Conservation (phyloP, 2,888 invertebrate species). For the Luffia ferchaultella region DNA sequence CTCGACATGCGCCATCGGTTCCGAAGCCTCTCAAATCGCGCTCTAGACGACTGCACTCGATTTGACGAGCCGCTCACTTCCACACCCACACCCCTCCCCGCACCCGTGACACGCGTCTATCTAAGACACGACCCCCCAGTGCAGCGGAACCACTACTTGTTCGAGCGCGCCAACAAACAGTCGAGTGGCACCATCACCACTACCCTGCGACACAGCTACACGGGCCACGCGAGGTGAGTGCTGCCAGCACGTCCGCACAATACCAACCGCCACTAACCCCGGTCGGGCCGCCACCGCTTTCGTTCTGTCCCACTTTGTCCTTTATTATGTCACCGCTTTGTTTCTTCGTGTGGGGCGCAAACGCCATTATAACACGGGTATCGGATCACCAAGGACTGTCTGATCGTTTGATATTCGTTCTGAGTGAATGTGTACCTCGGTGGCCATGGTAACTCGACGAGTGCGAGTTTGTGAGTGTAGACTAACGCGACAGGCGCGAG, state of each 20-base stretch:
- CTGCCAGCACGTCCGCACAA: constrained; percentile 5
- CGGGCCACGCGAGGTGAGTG: constrained; percentile 39
- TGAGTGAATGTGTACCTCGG: no score
- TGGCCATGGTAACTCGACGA: no score
- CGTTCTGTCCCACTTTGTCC: constrained; percentile 9
- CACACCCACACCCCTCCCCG: constrained; percentile 29
- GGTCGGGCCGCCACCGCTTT: constrained; percentile 8
- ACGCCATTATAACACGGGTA: constrained; percentile 12
- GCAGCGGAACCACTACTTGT: constrained; percentile 16
- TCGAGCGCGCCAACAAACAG: constrained; percentile 12
- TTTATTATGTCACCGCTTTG: constrained; percentile 6
- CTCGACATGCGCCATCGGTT: constrained; percentile 33
- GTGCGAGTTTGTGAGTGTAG: constrained; percentile 2
- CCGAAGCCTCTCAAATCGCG: constrained; percentile 32
- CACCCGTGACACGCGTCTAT: not conserved
- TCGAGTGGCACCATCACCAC: constrained; percentile 17
- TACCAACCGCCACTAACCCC: not conserved
- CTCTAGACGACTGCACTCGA: constrained; percentile 20
- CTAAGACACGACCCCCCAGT: not conserved
- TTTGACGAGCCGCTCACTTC: constrained; percentile 26
- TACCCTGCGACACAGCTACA: constrained; percentile 40
- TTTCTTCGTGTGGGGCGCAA: constrained; percentile 18
- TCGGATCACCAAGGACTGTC: not conserved
- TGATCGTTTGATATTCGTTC: no score
- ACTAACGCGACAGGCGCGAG: constrained; percentile 13